Base-by-base conservation (phyloP, 2,797 vertebrate species). In the Ceryle rudis region DNA sequence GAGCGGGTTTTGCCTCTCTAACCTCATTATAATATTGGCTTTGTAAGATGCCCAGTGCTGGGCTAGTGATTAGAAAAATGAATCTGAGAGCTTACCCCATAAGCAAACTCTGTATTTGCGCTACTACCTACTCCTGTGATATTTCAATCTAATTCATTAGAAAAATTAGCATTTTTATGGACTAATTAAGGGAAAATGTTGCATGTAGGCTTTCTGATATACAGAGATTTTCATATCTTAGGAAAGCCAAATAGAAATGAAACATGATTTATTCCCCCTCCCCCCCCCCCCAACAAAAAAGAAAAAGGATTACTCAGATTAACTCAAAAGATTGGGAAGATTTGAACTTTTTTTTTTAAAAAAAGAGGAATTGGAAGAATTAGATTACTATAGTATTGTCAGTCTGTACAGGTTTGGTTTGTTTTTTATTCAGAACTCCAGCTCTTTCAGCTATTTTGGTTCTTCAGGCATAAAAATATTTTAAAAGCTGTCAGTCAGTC, bases 121-220 rank as follows among this genome's bases (percentile, higher is more conserved):
- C 93, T 90, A 6, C 96, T 93, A 92, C 84, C 88, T 58, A 25
- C 47, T 92, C 66, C 78, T 89, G 87, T 93, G 92, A 96, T 97
- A 93, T 92, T 93, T 97, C 95, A 95, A 81, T 96, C 84, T 93
- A 95, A 96, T 94, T 97, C 90, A 97, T 97, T 95, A 96, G 81
- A 94, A 91, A 95, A 95, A 95, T 95, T 96, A 93, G 87, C 91
- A 96, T 95, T 95, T 97, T 97, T 94, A 95, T 97, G 87, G 86
- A 90, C 91, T 97, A 96, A 96, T 97, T 95, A 96, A 65, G 61
- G 83, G 46, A 44, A 89, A 82, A 90, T 60, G 55, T 91, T 91
- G 58, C 54, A 64, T 25, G 4, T 77, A 41, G 17, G 74, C 87
- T 71, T 90, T 54, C 55, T 94, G 87, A 81, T 85, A 58, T 22